Conservation (phyloP, 2,888 invertebrate genomes). For the Serrognathus titanus region DNA sequence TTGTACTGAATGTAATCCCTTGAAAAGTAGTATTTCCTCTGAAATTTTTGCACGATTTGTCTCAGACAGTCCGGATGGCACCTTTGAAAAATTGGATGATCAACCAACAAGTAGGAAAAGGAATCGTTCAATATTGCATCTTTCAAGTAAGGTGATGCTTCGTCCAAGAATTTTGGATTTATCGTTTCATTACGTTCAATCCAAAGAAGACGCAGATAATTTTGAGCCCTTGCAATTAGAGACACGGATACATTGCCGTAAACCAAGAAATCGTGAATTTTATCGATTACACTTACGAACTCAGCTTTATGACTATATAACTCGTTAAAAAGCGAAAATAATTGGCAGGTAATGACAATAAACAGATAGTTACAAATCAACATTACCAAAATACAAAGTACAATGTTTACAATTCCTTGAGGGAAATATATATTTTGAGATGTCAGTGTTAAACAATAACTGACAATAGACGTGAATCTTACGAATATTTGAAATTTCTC, state of each 20-base stretch:
- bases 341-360: background rate
- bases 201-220: conserved; percentile 20
- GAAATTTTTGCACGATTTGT: conserved; percentile 21
- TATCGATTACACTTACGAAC: conserved; percentile 4
- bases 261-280: conserved; percentile 3
- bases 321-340: conserved; percentile 10
- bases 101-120: conserved; percentile 14
- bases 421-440: conserved; percentile 5
- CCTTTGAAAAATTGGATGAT: conserved; percentile 18
- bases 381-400: background rate
- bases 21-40: conserved; percentile 18
- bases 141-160: conserved; percentile 19
- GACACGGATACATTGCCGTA: conserved; percentile 13
- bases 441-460: conserved; percentile 4
- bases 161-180: conserved; percentile 17
- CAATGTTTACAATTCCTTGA: background rate
- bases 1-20: conserved; percentile 24
- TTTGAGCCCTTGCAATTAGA: conserved; percentile 10
- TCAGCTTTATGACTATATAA: background rate
- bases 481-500: conserved; percentile 5
- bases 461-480: conserved; percentile 5
- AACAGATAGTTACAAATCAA: background rate
- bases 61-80: conserved; percentile 23
- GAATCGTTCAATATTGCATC: conserved; percentile 18
- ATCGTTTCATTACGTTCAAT: conserved; percentile 12